Conservation (phyloP, 2,797 vertebrate genomes). For the Leptatherina wallacei region DNA sequence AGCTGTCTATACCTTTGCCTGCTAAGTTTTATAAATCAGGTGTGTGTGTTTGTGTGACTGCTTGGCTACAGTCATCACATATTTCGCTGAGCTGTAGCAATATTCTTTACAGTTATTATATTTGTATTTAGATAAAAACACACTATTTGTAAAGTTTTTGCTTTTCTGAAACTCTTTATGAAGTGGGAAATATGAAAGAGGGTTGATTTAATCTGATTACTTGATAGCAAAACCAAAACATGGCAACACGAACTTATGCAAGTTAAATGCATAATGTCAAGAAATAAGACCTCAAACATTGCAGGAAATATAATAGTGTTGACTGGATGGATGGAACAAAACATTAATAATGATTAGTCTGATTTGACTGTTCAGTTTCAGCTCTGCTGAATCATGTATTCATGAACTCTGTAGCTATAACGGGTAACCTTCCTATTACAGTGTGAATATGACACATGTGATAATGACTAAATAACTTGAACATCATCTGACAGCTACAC, state of each 20-base stretch:
- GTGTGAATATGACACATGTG: too few relatives aligned
- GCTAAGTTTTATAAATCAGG: slow-evolving; percentile 44
- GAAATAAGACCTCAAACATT: too few relatives aligned
- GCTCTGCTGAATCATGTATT: too few relatives aligned
- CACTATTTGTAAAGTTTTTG: background rate
- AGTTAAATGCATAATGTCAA: too few relatives aligned
- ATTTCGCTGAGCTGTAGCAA: slow-evolving; percentile 36
- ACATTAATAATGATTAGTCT: too few relatives aligned
- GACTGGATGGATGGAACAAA: too few relatives aligned
- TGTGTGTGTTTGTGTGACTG: slow-evolving; percentile 33
- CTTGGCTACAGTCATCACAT: slow-evolving; percentile 21
- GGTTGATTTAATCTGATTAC: background rate
- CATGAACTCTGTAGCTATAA: too few relatives aligned
- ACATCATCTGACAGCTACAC: too few relatives aligned
- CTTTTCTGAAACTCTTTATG: background rate
- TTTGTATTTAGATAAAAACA: background rate
- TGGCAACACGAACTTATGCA: background rate
- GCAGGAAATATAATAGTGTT: too few relatives aligned
- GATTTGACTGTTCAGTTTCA: too few relatives aligned
- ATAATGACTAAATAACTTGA: too few relatives aligned
- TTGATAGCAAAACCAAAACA: background rate
- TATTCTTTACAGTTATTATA: background rate
- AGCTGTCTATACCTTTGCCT: slow-evolving; percentile 44
- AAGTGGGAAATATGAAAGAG: background rate
- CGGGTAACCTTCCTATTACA: too few relatives aligned